These are phyloP conservation scores for Sepiola atlantica DNA, from an alignment of 2,888 invertebrate genomes.

Conservation along the genomic window DNA sequence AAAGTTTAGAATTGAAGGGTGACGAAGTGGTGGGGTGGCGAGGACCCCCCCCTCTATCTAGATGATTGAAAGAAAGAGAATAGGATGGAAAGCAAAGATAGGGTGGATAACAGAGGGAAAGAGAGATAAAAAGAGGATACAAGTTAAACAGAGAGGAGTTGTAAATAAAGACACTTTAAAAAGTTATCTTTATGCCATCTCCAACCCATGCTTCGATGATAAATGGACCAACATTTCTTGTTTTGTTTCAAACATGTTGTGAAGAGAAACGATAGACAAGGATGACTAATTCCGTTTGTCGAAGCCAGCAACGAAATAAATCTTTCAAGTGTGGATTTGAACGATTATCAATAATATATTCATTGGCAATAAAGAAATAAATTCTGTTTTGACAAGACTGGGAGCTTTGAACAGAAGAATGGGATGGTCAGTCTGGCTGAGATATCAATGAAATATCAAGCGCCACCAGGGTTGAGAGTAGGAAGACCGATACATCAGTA, in stretches of 20 bases:
- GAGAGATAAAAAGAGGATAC: no score
- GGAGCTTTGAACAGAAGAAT: neutral
- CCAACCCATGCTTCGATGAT: neutral
- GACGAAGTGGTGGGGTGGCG: no score
- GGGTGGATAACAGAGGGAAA: no score
- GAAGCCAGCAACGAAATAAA: neutral
- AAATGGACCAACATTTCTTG: neutral
- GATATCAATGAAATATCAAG: neutral
- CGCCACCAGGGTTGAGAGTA: neutral
- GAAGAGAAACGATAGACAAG: neutral
- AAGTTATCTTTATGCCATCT: neutral
- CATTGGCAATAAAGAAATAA: neutral
- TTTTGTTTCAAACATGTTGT: neutral
- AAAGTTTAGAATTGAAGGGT: no score
- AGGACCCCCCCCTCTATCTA: no score
- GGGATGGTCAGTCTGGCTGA: neutral
- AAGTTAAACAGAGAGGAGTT: no score
- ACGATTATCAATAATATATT: neutral
- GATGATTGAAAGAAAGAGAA: no score
- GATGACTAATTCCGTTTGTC: neutral
- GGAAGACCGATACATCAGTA: neutral
- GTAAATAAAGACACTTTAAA: neutral
- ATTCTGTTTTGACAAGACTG: neutral
- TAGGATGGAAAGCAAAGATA: no score
- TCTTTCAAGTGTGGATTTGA: neutral